Evolutionary conservation across 2,113 vertebrate species (phyloP), one percentile per base, ranked within the genome.

Genomic region (Macquaria australasica): DNA sequence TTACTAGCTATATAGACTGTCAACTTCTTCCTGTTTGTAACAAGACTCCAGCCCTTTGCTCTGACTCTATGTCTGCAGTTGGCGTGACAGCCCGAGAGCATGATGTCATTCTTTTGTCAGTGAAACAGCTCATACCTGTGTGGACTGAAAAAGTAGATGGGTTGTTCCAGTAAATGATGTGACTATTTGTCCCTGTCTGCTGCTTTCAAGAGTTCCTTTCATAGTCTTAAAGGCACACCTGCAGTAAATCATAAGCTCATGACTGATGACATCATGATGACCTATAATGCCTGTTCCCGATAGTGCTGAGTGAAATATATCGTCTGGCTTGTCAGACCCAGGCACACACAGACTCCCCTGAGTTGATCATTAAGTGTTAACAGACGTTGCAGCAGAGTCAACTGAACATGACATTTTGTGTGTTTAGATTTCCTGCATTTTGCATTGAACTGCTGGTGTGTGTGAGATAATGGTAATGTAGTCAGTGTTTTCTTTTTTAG

Each of bases 181-280:
- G 79, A 87, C 77, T 80, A 25, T 80, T 50, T 81, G 79, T 59
- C 63, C 55, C 81, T 64, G 84, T 94, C 83, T 86, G 77, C 63
- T 69, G 63, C 79, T 72, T 71, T 85, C 48, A 70, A 37, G 70
- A 56, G 64, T 53, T 82, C 31, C 51, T 83, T 68, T 67, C 25
- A 62, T 45, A 73, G 67, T 66, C 64, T 37, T 5, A 4, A 48
- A 75, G 31, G 78, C 78, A 89, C 91, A 92, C 92, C 91, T 93
- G 92, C 68, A 23, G 67, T 92, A 77, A 91, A 92, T 94, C 85
- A 91, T 25, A 48, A 9, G 51, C 70, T 72, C 86, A 87, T 79
- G 87, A 92, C 76, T 84, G 87, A 90, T 93, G 91, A 88, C 84
- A 88, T 94, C 91, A 91, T 69, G 85, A 81, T 90, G 80, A 87